Evolutionary conservation across 1,140 invertebrate genomes (phyloP).

Genomic region (Diuraphis noxia): DNA sequence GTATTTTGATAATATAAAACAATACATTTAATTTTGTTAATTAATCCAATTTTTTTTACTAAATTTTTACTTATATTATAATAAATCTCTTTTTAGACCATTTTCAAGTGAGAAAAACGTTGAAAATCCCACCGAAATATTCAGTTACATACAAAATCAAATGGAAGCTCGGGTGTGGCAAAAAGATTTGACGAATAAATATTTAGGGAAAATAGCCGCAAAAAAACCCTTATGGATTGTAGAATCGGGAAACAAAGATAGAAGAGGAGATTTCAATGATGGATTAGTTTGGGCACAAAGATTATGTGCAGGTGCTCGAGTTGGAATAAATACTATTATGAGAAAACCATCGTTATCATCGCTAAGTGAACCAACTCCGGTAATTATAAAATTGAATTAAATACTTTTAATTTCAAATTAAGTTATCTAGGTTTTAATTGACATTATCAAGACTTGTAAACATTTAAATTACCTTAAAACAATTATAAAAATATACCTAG

Average conservation of each 20-base stretch:
- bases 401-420: background rate
- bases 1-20: background rate
- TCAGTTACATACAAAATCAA: constrained; percentile 44
- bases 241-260: constrained; percentile 60
- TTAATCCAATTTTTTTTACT: background rate
- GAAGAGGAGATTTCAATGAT: constrained; percentile 60
- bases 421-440: background rate
- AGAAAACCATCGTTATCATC: constrained; percentile 59
- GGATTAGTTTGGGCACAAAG: constrained; percentile 61
- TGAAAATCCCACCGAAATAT: constrained; percentile 35
- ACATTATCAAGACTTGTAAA: background rate
- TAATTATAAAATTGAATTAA: constrained; percentile 57
- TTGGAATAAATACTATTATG: constrained; percentile 62
- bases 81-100: background rate
- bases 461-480: background rate
- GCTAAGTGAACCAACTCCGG: constrained; percentile 60
- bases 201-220: constrained; percentile 46
- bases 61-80: background rate
- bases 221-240: constrained; percentile 62
- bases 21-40: background rate
- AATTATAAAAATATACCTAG: background rate
- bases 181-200: constrained; percentile 57
- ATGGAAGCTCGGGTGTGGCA: constrained; percentile 59
- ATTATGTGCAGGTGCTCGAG: constrained; percentile 61
- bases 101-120: constrained; percentile 39